These are phyloP conservation scores for Uria aalge DNA, from an alignment of 2,113 vertebrate genomes.

Conservation along the genomic window DNA sequence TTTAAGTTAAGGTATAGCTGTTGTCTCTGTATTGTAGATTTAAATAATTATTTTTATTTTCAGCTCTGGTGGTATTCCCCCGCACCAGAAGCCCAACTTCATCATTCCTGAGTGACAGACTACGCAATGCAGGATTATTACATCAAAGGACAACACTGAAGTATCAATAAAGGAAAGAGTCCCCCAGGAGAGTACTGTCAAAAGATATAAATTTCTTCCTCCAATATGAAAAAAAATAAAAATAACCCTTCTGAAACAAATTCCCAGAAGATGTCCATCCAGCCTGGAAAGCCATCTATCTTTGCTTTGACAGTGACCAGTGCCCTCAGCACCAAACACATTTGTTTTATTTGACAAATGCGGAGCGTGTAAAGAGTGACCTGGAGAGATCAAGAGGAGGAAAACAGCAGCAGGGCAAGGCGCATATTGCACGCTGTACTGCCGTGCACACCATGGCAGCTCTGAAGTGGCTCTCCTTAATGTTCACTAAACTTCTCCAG, in stretches of 20 bases:
- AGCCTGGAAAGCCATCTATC: not conserved
- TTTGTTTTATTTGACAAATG: not conserved
- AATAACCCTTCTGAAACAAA: not conserved
- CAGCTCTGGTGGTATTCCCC: not conserved
- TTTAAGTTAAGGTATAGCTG: not conserved
- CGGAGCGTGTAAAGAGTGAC: not conserved
- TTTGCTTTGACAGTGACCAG: not conserved
- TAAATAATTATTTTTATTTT: not conserved
- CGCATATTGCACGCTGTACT: rapidly evolving
- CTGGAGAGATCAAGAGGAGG: not conserved
- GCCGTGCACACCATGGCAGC: not conserved
- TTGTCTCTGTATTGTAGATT: not conserved
- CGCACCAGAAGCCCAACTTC: not conserved
- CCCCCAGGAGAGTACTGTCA: constrained; percentile 21
- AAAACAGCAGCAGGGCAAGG: not conserved
- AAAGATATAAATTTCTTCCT: constrained; percentile 30
- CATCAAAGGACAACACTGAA: constrained; percentile 1
- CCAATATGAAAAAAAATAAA: not conserved
- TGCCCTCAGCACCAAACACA: not conserved
- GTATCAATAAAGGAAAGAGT: constrained; percentile 33
- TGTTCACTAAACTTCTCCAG: not conserved
- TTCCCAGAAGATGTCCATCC: not conserved
- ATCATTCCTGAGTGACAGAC: constrained; percentile 25
- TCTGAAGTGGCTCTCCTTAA: too few relatives aligned
- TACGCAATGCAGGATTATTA: constrained; percentile 28